phyloP scores from a whole-genome alignment of 1,140 invertebrate species.

The Drosophila simulans region DNA sequence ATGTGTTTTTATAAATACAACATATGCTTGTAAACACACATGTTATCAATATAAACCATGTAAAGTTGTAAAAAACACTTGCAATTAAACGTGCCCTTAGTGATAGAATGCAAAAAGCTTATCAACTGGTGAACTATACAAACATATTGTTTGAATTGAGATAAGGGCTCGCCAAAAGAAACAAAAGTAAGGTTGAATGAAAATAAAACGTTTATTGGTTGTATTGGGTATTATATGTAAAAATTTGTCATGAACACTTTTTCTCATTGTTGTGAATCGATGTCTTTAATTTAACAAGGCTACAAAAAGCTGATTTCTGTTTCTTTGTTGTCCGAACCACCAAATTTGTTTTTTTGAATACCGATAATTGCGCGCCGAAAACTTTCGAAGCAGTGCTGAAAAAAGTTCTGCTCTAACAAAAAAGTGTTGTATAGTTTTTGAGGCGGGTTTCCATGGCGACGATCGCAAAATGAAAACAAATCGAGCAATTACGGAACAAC shows the following conservation, averaged over 20 bases:
- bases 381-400: slow-evolving; percentile 1
- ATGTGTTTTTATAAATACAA: neutral
- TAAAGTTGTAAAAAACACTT: neutral
- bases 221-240: too few species aligned
- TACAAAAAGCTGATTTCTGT: neutral
- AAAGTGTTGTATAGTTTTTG: slow-evolving; percentile 11
- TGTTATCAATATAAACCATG: neutral
- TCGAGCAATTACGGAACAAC: slow-evolving; percentile 21
- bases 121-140: neutral
- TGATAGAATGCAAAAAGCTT: neutral
- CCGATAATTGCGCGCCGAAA: slow-evolving; percentile 6
- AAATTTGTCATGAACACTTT: too few species aligned
- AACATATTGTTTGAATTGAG: neutral
- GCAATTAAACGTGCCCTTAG: neutral
- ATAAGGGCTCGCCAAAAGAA: neutral
- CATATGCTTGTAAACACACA: too few species aligned
- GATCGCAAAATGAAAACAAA: slow-evolving; percentile 47
- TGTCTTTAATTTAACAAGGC: too few species aligned
- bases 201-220: neutral
- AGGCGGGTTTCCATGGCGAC: slow-evolving; percentile 22
- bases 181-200: neutral
- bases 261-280: too few species aligned
- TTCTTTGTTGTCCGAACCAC: neutral
- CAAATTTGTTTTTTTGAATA: slow-evolving; percentile 1
- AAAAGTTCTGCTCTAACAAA: slow-evolving; percentile 18